Base-by-base conservation (phyloP, 2,888 invertebrate genomes). In the Octodonta nipae region DNA sequence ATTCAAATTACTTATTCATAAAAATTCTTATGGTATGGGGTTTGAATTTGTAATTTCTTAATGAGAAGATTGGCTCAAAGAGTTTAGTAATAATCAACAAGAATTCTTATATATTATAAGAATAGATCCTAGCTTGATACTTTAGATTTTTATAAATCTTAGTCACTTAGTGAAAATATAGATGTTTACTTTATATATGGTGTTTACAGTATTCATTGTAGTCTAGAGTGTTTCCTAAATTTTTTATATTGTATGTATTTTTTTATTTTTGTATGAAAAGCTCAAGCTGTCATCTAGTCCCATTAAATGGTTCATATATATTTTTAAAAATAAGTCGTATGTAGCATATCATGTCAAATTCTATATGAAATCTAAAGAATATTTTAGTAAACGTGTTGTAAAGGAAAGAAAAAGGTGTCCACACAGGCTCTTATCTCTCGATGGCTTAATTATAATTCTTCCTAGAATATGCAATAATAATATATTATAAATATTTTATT, bases 141-240 rank as follows among this genome's bases (percentile, higher is more conserved):
- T 46, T 49, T 55, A 56, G 54, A 54, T 58, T 57, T 58, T 59
- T 55, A 53, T 51, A 51, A 54, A 52, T 50, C 49, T 51, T 55
- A 55, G 55, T 52, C 37, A 35, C 49, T 43, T 45, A 43, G 42
- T 43, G 37, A 41, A 44, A 41, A 44, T 58, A 58, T 56, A 51
- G 58, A 58, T 59, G 57, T 54, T 58, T 58, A 59, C 52, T 58
- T 55, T 53, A 48, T 49, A 51, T 51, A 57, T 54, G 58, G 58
- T 59, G 58, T 59, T 60, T 60, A 60, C 61, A 62, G 61, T 62
- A 62, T 62, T 62, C 61, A 56, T n/a, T 51, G 55, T 60, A 61
- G 59, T 49, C 44, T 61, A 60, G 58, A 51, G 56, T 58, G 56
- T 57, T 59, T 58, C 57, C 55, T 54, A 56, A 58, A 58, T 53